Conservation (phyloP, 1,140 invertebrate genomes). For the Drosophila ohnishii region DNA sequence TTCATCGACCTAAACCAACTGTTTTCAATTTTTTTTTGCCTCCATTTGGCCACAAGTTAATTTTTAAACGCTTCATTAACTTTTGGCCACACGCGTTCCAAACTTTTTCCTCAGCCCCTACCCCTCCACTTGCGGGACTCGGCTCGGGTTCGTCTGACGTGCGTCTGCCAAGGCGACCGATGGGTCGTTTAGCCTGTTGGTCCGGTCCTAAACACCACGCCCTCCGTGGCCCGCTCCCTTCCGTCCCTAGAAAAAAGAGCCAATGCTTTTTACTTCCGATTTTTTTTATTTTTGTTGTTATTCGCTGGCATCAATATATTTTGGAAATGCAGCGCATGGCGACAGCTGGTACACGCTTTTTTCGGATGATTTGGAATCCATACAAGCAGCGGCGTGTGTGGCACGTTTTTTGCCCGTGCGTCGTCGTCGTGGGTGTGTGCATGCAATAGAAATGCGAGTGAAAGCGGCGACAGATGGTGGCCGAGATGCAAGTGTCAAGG, state of each 20-base stretch:
- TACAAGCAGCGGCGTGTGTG: slow-evolving; percentile 66
- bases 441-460: slow-evolving; percentile 49
- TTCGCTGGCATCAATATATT: slow-evolving; percentile 47
- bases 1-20: not conserved
- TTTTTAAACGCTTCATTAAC: slow-evolving; percentile 78
- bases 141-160: slow-evolving; percentile 59
- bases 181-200: slow-evolving; percentile 43
- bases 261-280: slow-evolving; percentile 72
- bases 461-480: slow-evolving; percentile 54
- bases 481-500: slow-evolving; percentile 28
- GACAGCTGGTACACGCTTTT: slow-evolving; percentile 75
- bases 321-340: slow-evolving; percentile 54
- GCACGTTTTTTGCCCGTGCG: slow-evolving; percentile 39
- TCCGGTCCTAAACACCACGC: slow-evolving; percentile 68
- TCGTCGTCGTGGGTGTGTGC: slow-evolving; percentile 15
- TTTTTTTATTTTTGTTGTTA: slow-evolving; percentile 36
- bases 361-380: slow-evolving; percentile 74
- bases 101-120: slow-evolving; percentile 43
- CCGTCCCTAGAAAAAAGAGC: slow-evolving; percentile 13
- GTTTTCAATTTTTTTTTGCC: not conserved
- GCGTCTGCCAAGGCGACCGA: slow-evolving; percentile 60
- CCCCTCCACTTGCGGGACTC: slow-evolving; percentile 15
- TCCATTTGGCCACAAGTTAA: slow-evolving; percentile 57
- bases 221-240: not conserved
- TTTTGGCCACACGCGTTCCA: slow-evolving; percentile 75